Evolutionary conservation across 2,888 invertebrate species (phyloP), one percentile per base, ranked within the genome.

Genomic region (Agrotis puta): DNA sequence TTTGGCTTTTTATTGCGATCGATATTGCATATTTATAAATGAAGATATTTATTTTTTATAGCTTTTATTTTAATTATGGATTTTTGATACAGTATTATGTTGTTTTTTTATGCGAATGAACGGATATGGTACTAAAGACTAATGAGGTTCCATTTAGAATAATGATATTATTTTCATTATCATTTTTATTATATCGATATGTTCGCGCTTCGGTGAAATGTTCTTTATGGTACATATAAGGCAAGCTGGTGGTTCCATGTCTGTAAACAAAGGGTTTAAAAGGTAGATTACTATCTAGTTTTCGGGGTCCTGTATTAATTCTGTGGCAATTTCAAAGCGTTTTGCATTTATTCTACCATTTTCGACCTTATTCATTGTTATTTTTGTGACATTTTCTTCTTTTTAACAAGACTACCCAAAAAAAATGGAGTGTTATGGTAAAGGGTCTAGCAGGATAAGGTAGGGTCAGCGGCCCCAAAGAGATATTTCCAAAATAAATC

Each of bases 191-290:
- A 13, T n/a, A 73, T 48, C 24, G 51, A 62, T 78, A 24, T 33
- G 20, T 65, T 65, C 72, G 22, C 22, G 77, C 70, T 72, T 78
- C 54, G 18, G 64, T 58, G 43, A 64, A 64, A 58, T 56, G 13
- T 9, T 58, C 48, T 47, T 74, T 77, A 33, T 75, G 18, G 48
- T 14, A 63, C 20, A 50, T 57, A 77, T 14, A 45, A 76, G n/a
- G 56, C 50, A 70, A 57, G 54, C 24, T 47, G 51, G 51, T 43
- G n/a, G 16, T 51, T 1, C 7, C 24, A n/a, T 43, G 24, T 43
- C 33, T 76, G 43, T 59, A 13, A 76, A 59, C 22, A 69, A 75
- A 48, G 43, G 59, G 54, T 33, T 43, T n/a, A 43, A n/a, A 27
- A 22, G 2, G 20, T 24, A 51, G 45, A 45, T 58, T 14, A 9